A percentile compares a stretch with the other conserved stretches of the same genome.
Evolutionary conservation across 2,797 vertebrate genomes (phyloP).

Genomic region (Peromyscus nudipes): DNA sequence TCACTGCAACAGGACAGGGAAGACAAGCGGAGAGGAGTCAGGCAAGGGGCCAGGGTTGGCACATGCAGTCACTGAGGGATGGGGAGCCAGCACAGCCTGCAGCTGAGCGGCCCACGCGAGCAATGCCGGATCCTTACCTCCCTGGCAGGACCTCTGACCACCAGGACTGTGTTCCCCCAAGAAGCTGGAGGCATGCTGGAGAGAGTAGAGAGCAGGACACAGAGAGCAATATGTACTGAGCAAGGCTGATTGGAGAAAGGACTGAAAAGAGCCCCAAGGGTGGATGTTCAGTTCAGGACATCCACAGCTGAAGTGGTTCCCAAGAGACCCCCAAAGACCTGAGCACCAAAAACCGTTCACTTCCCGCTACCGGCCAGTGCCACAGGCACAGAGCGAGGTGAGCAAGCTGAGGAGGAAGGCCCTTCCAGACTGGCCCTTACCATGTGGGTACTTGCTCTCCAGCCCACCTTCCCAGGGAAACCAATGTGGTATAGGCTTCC

Average conservation of each 20-base stretch:
- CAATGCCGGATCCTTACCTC: conserved; percentile 87
- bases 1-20: conserved; percentile 43
- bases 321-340: conserved; percentile 12
- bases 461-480: not conserved
- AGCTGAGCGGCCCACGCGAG: not conserved
- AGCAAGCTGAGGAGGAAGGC: not conserved
- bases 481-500: not conserved
- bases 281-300: conserved; percentile 31
- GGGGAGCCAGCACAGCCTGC: not conserved
- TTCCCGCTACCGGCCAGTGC: not conserved
- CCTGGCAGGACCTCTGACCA: conserved; percentile 90
- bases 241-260: conserved; percentile 85
- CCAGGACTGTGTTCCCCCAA: conserved; percentile 89
- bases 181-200: conserved; percentile 90
- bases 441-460: not conserved
- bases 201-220: conserved; percentile 91
- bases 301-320: conserved; percentile 16
- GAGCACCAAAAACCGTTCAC: conserved; percentile 26
- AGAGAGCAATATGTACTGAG: conserved; percentile 87
- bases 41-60: conserved; percentile 6
- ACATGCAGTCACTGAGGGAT: not conserved
- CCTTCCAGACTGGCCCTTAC: not conserved
- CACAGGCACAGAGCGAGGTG: not conserved
- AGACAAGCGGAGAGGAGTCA: not conserved
- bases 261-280: conserved; percentile 83